These are phyloP conservation scores for Mamestra brassicae DNA, from an alignment of 2,888 invertebrate genomes.

Conservation along the genomic window DNA sequence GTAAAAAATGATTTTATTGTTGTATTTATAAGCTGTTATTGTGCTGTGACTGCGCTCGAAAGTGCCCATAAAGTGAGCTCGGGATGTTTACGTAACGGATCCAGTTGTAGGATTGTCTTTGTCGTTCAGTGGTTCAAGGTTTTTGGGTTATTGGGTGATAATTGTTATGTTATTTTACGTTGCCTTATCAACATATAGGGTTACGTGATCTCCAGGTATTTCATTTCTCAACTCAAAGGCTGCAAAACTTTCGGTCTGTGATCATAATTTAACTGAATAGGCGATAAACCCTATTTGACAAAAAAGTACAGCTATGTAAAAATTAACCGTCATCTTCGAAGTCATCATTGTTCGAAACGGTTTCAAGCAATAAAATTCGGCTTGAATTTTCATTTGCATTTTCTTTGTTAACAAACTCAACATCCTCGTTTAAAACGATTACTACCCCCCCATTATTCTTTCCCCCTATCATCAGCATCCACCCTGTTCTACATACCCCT, in stretches of 20 bases:
- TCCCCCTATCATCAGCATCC: background rate
- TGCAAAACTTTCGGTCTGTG: no score
- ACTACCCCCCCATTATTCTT: constrained; percentile 13
- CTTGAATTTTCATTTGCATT: background rate
- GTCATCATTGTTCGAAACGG: no score
- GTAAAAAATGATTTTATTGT: constrained; percentile 63
- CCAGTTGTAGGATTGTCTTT: constrained; percentile 30
- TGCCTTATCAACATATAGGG: background rate
- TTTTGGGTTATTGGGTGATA: constrained; percentile 18
- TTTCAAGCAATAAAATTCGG: background rate
- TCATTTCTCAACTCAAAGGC: no score
- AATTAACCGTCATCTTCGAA: no score
- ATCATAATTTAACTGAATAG: no score
- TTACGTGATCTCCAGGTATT: no score
- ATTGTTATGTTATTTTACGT: constrained; percentile 10
- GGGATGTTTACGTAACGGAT: constrained; percentile 58
- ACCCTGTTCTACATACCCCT: constrained; percentile 17
- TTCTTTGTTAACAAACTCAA: background rate
- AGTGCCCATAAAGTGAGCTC: constrained; percentile 59
- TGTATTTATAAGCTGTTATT: constrained; percentile 66
- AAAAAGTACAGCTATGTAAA: no score
- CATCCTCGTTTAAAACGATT: background rate
- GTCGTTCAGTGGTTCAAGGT: constrained; percentile 24
- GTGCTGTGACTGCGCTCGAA: constrained; percentile 51
- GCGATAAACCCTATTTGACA: no score